Evolutionary conservation across 1,140 invertebrate genomes (phyloP).

Genomic region (Heliconius hewitsoni): DNA sequence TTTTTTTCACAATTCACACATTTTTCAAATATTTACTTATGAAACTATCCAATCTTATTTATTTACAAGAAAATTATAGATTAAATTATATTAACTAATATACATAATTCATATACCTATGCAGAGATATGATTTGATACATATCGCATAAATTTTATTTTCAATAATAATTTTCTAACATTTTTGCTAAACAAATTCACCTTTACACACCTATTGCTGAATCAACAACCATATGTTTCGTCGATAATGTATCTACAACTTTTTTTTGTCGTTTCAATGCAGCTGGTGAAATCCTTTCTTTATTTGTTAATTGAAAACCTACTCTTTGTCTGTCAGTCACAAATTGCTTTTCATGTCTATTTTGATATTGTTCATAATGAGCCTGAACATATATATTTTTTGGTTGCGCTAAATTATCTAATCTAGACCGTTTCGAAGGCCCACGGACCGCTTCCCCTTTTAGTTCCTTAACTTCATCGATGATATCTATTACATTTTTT

Average conservation of each 20-base stretch:
- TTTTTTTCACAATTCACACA: too few relatives aligned
- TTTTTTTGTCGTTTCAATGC: conserved; percentile 40
- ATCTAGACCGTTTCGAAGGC: conserved; percentile 56
- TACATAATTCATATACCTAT: too few relatives aligned
- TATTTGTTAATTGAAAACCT: conserved; percentile 28
- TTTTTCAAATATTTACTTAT: too few relatives aligned
- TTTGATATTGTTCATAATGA: conserved; percentile 56
- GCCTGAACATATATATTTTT: conserved; percentile 61
- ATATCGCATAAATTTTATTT: not conserved
- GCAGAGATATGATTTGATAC: not conserved
- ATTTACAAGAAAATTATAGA: too few relatives aligned
- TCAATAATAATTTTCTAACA: not conserved
- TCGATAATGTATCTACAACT: conserved; percentile 27
- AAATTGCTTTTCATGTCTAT: conserved; percentile 47
- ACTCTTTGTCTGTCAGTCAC: conserved; percentile 47
- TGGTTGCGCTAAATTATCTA: conserved; percentile 68
- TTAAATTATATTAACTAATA: too few relatives aligned
- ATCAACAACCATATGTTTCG: conserved; percentile 37
- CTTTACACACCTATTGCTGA: conserved; percentile 71
- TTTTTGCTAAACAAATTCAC: conserved; percentile 56
- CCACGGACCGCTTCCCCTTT: conserved; percentile 70
- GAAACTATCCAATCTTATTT: too few relatives aligned
- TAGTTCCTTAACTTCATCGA: conserved; percentile 70
- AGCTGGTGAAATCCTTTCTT: conserved; percentile 39
- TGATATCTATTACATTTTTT: conserved; percentile 59